These are phyloP conservation scores for Papilio xuthus DNA, from an alignment of 1,140 invertebrate species.

Conservation along the genomic window DNA sequence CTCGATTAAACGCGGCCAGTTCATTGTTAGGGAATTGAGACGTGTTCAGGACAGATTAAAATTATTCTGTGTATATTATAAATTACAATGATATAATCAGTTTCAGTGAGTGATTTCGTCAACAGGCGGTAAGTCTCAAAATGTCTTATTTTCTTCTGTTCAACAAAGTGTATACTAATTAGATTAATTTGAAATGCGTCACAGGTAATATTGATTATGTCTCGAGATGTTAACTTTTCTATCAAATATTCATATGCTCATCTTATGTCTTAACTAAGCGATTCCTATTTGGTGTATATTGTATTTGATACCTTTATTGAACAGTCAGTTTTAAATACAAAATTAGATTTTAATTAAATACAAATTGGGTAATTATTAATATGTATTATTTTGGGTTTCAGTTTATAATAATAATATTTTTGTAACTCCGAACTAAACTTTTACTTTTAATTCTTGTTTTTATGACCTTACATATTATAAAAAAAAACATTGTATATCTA, in stretches of 20 bases:
- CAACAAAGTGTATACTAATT: neutral
- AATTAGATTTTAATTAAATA: too few species aligned
- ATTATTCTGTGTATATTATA: neutral
- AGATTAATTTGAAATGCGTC: conserved; percentile 33
- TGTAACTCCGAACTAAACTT: too few species aligned
- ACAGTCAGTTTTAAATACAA: too few species aligned
- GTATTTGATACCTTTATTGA: neutral
- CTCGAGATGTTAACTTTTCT: neutral
- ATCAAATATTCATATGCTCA: neutral
- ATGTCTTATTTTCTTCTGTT: neutral
- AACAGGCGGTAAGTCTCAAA: conserved; percentile 13
- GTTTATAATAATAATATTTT: too few species aligned
- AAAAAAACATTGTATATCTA: too few species aligned
- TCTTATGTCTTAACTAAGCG: neutral
- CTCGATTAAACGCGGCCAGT: conserved; percentile 15
- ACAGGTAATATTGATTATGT: conserved; percentile 33
- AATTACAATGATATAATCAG: conserved; percentile 1
- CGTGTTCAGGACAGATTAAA: neutral
- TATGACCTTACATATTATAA: too few species aligned
- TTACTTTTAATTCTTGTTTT: too few species aligned
- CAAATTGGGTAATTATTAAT: too few species aligned
- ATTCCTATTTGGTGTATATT: neutral
- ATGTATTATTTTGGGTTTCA: too few species aligned
- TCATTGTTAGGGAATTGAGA: conserved; percentile 20
- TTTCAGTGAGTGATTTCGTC: neutral